Conservation (phyloP, 2,797 vertebrate genomes). For the Gorsachius magnificus region DNA sequence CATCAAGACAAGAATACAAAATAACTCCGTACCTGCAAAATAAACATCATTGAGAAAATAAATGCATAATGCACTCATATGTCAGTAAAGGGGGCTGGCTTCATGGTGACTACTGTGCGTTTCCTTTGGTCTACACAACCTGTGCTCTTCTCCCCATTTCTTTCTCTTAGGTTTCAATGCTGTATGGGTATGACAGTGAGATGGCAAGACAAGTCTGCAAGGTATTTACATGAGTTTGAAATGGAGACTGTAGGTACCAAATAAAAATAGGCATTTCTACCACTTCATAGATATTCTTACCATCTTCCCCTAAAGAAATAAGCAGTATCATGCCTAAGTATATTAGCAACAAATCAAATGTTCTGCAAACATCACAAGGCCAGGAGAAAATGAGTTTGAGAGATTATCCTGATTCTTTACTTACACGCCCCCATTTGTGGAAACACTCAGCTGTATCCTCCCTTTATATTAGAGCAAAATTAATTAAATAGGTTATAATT, state of each 20-base stretch:
- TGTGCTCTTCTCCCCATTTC: not conserved
- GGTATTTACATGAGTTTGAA: not conserved
- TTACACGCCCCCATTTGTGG: not conserved
- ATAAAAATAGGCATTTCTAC: not conserved
- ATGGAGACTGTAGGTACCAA: not conserved
- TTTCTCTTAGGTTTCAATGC: not conserved
- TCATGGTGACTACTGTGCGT: accelerated
- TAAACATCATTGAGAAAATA: not conserved
- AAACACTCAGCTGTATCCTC: constrained; percentile 30
- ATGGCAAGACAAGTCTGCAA: not conserved
- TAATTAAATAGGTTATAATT: constrained; percentile 44
- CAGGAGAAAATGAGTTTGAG: constrained; percentile 20
- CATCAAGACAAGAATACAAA: not conserved
- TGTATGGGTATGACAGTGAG: not conserved
- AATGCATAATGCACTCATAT: too few species aligned
- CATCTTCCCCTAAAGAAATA: not conserved
- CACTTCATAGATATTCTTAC: not conserved
- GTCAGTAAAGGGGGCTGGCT: not conserved
- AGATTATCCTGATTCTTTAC: not conserved
- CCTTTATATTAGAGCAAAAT: constrained; percentile 42
- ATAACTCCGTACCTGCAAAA: not conserved
- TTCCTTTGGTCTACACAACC: not conserved
- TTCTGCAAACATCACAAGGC: not conserved
- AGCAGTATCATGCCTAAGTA: not conserved
- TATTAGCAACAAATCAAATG: not conserved